Evolutionary conservation across 1,140 invertebrate species (phyloP).

Genomic region (Branchinecta lindahli): DNA sequence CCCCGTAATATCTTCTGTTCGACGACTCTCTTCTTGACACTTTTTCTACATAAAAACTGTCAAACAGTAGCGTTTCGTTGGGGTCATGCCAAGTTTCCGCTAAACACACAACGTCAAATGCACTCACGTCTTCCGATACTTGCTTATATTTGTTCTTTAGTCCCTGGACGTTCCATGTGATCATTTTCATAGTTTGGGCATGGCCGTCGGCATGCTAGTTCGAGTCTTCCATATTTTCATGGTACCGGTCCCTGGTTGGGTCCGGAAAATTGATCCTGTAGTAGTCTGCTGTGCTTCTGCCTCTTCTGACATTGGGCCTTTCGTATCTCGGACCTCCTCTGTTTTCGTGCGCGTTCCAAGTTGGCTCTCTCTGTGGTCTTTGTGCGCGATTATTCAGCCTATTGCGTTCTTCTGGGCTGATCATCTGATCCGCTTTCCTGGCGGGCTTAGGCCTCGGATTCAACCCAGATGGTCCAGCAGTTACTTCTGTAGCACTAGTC

Average conservation of each 20-base stretch:
- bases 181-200: conserved; percentile 8
- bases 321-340: conserved; percentile 7
- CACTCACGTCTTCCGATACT: conserved; percentile 8
- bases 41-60: conserved; percentile 2
- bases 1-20: conserved; percentile 5
- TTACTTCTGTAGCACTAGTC: conserved; percentile 2
- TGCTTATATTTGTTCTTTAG: conserved; percentile 9
- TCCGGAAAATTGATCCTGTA: conserved; percentile 5
- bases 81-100: conserved; percentile 7
- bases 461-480: conserved; percentile 4
- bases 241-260: conserved; percentile 1
- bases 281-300: conserved; percentile 7
- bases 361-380: conserved; percentile 7
- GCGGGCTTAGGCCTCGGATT: conserved; percentile 7
- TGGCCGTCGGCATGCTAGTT: conserved; percentile 7
- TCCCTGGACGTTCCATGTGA: conserved; percentile 7
- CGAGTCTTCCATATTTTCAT: conserved; percentile 5
- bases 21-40: conserved; percentile 7
- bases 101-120: conserved; percentile 8
- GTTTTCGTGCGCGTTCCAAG: conserved; percentile 4
- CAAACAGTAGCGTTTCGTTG: conserved; percentile 1
- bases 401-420: conserved; percentile 4
- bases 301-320: background rate
- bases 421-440: conserved; percentile 8
- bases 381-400: conserved; percentile 8